phyloP scores from a whole-genome alignment of 2,888 invertebrate genomes.

The Drosophila neutralis region DNA sequence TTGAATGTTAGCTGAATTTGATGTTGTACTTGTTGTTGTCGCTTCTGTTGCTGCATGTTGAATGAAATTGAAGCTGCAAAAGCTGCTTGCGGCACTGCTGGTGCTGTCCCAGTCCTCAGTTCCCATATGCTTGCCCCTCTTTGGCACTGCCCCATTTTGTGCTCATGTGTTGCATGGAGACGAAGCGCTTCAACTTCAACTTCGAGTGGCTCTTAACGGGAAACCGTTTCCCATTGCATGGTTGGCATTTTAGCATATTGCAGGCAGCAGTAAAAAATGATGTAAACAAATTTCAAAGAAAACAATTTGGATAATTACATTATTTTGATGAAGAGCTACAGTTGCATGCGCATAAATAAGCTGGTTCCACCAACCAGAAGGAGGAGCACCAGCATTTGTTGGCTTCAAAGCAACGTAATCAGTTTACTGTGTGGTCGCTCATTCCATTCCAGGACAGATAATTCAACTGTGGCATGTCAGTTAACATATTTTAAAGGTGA shows the following conservation, averaged over 20 bases:
- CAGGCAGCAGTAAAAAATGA: constrained; percentile 57
- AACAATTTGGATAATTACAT: constrained; percentile 81
- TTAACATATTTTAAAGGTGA: constrained; percentile 22
- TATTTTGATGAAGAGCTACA: constrained; percentile 78
- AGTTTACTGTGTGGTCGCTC: constrained; percentile 65
- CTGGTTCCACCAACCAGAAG: constrained; percentile 10
- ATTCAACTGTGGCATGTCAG: constrained; percentile 22
- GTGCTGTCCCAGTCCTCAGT: constrained; percentile 6
- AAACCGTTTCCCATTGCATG: constrained; percentile 69
- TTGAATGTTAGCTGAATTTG: constrained; percentile 23
- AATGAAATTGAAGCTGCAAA: constrained; percentile 68
- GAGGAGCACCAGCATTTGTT: too few relatives aligned
- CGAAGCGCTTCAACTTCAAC: constrained; percentile 39
- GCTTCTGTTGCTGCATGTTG: constrained; percentile 31
- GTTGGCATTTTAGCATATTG: constrained; percentile 55
- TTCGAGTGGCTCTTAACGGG: constrained; percentile 77
- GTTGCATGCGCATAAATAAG: constrained; percentile 70
- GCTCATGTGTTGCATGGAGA: constrained; percentile 27
- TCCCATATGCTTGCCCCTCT: constrained; percentile 11
- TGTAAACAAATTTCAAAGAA: constrained; percentile 80
- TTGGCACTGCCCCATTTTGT: constrained; percentile 2
- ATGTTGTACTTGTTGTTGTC: constrained; percentile 32
- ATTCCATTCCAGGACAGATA: constrained; percentile 15
- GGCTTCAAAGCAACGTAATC: constrained; percentile 15
- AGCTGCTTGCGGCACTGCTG: constrained; percentile 51